Conservation (phyloP, 1,140 invertebrate genomes). For the Propsilocerus akamusi region DNA sequence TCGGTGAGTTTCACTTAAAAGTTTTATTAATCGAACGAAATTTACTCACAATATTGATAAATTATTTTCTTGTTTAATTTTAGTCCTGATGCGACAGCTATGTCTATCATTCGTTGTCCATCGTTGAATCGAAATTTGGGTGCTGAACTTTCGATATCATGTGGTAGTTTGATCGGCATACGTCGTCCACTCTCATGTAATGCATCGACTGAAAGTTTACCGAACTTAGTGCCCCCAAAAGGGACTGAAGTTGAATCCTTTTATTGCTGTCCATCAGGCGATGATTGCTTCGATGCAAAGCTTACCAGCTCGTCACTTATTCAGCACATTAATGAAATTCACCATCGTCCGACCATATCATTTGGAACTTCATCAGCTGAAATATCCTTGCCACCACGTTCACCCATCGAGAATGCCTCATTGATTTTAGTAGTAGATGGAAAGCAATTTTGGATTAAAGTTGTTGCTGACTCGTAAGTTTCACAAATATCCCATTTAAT, state of each 20-base stretch:
- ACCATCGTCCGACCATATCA: slow-evolving; percentile 7
- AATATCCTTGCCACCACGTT: slow-evolving; percentile 5
- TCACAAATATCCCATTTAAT: neutral
- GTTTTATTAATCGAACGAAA: neutral
- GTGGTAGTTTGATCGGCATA: neutral
- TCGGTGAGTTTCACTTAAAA: neutral
- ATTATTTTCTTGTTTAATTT: neutral
- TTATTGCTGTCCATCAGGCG: slow-evolving; percentile 1
- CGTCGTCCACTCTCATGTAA: slow-evolving; percentile 3
- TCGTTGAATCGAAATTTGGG: neutral
- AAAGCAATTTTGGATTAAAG: slow-evolving; percentile 6
- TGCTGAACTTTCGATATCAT: neutral
- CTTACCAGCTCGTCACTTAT: neutral
- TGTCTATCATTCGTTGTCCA: neutral
- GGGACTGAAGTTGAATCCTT: neutral
- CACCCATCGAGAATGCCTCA: slow-evolving; percentile 7
- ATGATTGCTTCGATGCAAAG: slow-evolving; percentile 2
- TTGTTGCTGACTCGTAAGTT: neutral
- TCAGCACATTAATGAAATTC: slow-evolving; percentile 7
- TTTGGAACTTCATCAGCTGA: slow-evolving; percentile 5
- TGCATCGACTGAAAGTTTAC: neutral
- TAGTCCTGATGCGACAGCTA: neutral
- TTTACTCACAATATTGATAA: neutral
- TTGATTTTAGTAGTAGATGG: slow-evolving; percentile 4
- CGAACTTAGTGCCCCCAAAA: neutral